Base-by-base conservation (phyloP, 2,113 vertebrate species). In the Elephas maximus region DNA sequence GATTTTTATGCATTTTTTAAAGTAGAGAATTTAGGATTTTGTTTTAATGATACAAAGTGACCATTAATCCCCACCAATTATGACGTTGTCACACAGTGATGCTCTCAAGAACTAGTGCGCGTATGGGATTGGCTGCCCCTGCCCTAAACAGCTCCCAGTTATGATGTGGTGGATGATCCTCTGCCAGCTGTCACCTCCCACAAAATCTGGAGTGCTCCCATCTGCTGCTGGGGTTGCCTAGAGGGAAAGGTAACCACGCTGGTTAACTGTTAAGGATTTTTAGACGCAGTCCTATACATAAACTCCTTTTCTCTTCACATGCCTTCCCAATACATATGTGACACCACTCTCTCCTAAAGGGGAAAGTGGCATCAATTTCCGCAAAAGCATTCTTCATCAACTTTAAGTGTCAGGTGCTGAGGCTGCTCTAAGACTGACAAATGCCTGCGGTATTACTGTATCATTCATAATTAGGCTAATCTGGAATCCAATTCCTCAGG, bases 1-100 rank as follows among this genome's bases (percentile, higher is more conserved):
- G 33, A 8, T 41, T 69, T 96, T 93, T 21, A 78, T 11, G 26
- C 18, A 88, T 91, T 83, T 96, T 73, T 77, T 44, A 6, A 97
- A 69, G 57, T 45, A 78, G 28, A 84, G 14, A 65, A 80, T 60
- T 74, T 17, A 86, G 21, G 12, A 78, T 73, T 93, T 78, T 48
- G 33, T 79, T 90, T 94, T 73, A 62, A 62, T 48, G 60, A 78
- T 10, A 91, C 62, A 60, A 77, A 73, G 28, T 45, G 37, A 51
- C 57, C 69, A 9, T n/a, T 63, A 91, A 63, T 78, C 30, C 37
- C 33, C 76, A 57, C 18, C 23, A 67, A 45, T 65, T 57, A 93
- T 30, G n/a, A 23, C 37, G 30, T 15, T 60, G 88, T 71, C 44
- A n/a, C n/a, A 78, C 11, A 4, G 82, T 10, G 45, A 53, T 48